phyloP scores from a whole-genome alignment of 2,797 vertebrate species.

The Tenualosa thibaudeaui region DNA sequence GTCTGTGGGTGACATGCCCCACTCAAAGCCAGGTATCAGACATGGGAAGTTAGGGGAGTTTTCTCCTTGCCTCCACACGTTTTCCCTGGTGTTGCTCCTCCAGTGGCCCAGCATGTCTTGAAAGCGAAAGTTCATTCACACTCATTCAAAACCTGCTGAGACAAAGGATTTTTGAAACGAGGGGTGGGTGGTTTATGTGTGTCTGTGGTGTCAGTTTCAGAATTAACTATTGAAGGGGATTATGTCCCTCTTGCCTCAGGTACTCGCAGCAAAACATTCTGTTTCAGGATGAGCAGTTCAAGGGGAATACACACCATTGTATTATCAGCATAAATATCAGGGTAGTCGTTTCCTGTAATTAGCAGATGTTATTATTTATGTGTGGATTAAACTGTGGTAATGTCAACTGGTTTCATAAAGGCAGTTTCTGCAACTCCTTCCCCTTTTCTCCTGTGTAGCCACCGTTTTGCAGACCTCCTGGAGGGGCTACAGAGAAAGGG shows the following conservation, averaged over 20 bases:
- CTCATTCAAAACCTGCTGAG: background rate
- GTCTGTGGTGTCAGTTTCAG: background rate
- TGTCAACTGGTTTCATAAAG: background rate
- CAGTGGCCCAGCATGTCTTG: background rate
- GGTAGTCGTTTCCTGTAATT: background rate
- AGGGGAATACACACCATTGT: background rate
- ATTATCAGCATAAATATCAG: background rate
- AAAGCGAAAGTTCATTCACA: background rate
- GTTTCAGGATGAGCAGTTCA: background rate
- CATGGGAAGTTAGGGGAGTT: background rate
- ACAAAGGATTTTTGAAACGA: background rate
- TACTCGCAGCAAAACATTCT: background rate
- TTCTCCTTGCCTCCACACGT: background rate
- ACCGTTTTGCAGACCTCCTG: constrained; percentile 89
- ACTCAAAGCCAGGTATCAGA: background rate
- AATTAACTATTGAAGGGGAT: background rate
- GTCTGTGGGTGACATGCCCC: background rate
- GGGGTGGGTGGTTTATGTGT: background rate
- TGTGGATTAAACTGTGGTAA: background rate
- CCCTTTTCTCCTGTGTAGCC: constrained; percentile 66
- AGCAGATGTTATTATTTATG: background rate
- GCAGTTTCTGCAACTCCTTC: background rate
- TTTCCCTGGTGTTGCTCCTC: background rate
- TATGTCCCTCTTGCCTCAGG: background rate
- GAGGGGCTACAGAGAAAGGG: constrained; percentile 88